Conservation (phyloP, 2,797 vertebrate genomes). For the Helicolenus hilgendorfi region DNA sequence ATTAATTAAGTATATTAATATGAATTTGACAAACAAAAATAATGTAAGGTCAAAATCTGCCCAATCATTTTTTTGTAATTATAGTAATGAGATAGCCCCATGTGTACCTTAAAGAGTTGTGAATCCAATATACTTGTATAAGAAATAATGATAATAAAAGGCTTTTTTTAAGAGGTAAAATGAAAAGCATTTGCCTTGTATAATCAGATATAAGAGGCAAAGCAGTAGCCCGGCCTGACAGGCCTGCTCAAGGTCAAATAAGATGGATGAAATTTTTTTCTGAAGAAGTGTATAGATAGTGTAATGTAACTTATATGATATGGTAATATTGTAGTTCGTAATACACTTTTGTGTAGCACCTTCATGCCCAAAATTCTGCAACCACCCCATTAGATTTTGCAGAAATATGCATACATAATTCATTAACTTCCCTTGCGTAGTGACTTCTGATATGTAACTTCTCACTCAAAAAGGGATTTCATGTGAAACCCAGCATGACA, state of each 20-base stretch:
- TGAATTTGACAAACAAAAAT: not conserved
- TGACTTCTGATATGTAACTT: not conserved
- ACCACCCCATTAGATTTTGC: not conserved
- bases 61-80: not conserved
- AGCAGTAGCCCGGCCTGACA: not conserved
- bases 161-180: not conserved
- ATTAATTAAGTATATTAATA: not conserved
- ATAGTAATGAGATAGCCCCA: not conserved
- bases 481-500: not conserved
- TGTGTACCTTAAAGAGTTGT: not conserved
- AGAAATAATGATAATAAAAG: not conserved
- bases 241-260: conserved; percentile 72
- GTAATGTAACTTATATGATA: not conserved
- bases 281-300: not conserved
- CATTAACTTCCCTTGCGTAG: not conserved
- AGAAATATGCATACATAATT: not conserved
- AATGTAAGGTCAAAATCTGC: not conserved
- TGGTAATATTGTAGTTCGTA: not conserved
- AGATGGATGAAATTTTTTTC: not conserved
- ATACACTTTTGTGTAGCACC: not conserved
- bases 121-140: not conserved
- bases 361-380: not conserved
- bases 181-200: not conserved
- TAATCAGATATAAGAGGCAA: not conserved
- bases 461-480: not conserved